Base-by-base conservation (phyloP, 2,113 vertebrate species). In the Paralichthys olivaceus region DNA sequence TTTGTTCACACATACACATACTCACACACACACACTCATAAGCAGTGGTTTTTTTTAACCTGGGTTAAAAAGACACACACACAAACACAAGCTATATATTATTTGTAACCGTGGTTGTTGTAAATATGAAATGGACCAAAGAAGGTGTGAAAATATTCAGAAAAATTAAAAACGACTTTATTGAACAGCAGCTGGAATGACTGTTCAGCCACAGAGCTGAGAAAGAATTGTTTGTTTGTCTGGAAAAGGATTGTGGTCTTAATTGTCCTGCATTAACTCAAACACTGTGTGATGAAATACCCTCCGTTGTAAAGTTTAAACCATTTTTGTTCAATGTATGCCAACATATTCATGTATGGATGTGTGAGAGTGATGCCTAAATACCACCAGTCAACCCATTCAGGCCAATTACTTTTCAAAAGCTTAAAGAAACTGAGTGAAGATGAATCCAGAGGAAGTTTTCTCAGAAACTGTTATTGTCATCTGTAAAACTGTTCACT, bases 51-150 rank as follows among this genome's bases (percentile, higher is more conserved):
- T 69, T 53, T 64, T 80, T 75, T 20, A 25, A 11, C 17, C 28
- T 85, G 71, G 64, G 51, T 79, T 66, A 69, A 64, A 26, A 34
- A 56, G 29, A 49, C 22, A 75, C 15, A 32, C 59, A 62, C 29
- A 53, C 47, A 77, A 8, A 28, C 3, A 65, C 0, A 77, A 59
- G 65, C 51, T 62, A 68, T 57, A 45, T 15, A 56, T 25, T 74
- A 78, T 80, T 80, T 77, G 43, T 84, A 67, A 54, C 56, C 5
- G 20, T 69, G 43, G 43, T 45, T 26, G 71, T 72, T 87, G 79
- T 92, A 88, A 87, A 81, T 90, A 85, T 58, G 28, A 64, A 34
- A 79, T 2, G 65, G 89, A 90, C 88, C 85, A 90, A 86, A 80
- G 70, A 57, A 47, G 72, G n/a, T 32, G 59, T 77, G 76, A 78